These are phyloP conservation scores for Salvelinus namaycush DNA, from an alignment of 2,113 vertebrate genomes.

Conservation along the genomic window DNA sequence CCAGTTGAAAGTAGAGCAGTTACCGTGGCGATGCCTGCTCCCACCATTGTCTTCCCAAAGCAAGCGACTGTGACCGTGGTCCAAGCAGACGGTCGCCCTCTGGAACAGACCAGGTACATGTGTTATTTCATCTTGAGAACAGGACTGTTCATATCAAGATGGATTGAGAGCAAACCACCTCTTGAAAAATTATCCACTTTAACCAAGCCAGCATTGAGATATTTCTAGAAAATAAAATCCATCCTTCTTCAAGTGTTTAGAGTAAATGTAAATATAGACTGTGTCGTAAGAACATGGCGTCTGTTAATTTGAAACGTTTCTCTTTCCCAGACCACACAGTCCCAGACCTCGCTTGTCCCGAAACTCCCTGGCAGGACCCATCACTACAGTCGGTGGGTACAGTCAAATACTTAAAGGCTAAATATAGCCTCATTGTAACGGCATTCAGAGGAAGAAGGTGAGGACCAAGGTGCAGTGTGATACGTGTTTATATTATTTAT, in stretches of 20 bases:
- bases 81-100: conserved; percentile 71
- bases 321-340: conserved; percentile 78
- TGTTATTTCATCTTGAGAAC: background rate
- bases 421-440: no score
- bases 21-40: conserved; percentile 70
- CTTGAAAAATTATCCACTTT: background rate
- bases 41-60: conserved; percentile 86
- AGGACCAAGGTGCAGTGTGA: no score
- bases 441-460: no score
- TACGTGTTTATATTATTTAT: no score
- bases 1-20: conserved; percentile 63
- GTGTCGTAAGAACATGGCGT: background rate
- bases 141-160: background rate
- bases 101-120: conserved; percentile 69
- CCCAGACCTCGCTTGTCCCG: conserved; percentile 81
- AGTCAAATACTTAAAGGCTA: background rate
- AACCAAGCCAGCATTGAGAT: background rate
- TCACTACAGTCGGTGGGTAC: conserved; percentile 90
- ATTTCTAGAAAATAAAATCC: conserved; percentile 4
- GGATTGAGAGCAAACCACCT: background rate
- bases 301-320: background rate
- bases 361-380: conserved; percentile 70
- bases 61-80: conserved; percentile 58
- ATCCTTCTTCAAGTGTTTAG: background rate
- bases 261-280: background rate